A percentile compares a stretch with the other conserved stretches of the same genome.
Evolutionary conservation across 1,140 invertebrate genomes (phyloP).

Genomic region (Cydia fagiglandana): DNA sequence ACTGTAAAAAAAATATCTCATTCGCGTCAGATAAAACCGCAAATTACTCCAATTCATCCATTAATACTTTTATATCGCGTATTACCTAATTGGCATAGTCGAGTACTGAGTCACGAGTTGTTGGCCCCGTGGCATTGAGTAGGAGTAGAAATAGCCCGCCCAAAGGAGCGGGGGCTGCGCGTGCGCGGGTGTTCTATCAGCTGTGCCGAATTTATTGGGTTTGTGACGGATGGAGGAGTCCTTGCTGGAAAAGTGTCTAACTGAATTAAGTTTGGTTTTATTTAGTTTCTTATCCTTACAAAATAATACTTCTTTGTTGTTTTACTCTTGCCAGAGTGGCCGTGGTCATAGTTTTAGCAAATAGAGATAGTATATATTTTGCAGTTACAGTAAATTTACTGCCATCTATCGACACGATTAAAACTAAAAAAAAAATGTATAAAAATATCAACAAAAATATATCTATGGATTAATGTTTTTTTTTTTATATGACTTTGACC

Average conservation of each 20-base stretch:
- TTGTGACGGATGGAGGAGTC: not conserved
- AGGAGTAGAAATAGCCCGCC: conserved; percentile 52
- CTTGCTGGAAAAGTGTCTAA: not conserved
- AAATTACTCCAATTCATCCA: conserved; percentile 2
- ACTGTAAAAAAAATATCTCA: not conserved
- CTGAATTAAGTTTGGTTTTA: too few species aligned
- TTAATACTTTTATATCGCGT: conserved; percentile 22
- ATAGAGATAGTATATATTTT: too few species aligned
- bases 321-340: too few species aligned
- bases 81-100: conserved; percentile 45
- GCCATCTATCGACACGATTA: too few species aligned
- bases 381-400: too few species aligned
- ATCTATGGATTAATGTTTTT: too few species aligned
- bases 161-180: conserved; percentile 20
- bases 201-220: conserved; percentile 34
- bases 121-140: conserved; percentile 73
- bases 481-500: too few species aligned
- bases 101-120: conserved; percentile 64
- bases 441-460: too few species aligned
- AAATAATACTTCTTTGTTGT: too few species aligned
- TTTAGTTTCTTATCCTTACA: too few species aligned
- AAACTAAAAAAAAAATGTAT: too few species aligned
- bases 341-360: too few species aligned
- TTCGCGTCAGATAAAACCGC: not conserved
- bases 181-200: conserved; percentile 46